Conservation (phyloP, 2,888 invertebrate genomes). For the Cantharis rufa region DNA sequence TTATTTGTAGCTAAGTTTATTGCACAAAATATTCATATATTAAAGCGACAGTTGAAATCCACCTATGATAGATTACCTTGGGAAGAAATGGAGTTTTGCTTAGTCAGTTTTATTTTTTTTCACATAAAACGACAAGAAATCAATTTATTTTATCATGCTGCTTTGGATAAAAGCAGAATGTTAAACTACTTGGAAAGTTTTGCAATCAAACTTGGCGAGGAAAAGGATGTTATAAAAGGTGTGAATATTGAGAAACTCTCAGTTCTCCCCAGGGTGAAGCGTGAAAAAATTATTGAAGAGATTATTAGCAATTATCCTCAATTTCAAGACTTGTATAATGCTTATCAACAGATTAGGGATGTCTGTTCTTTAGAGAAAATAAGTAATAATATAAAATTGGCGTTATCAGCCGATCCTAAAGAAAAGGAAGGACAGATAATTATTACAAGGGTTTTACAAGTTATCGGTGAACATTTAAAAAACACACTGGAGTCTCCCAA, state of each 20-base stretch:
- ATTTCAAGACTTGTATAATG: not conserved
- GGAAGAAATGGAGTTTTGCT: not conserved
- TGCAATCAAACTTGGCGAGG: not conserved
- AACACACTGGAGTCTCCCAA: not conserved
- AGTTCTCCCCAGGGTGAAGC: not conserved
- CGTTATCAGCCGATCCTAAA: not conserved
- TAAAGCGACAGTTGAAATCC: not conserved
- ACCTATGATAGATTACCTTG: not conserved
- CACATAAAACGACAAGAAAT: too few relatives aligned
- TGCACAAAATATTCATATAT: not conserved
- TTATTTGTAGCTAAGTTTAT: not conserved
- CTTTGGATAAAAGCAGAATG: not conserved
- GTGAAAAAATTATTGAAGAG: not conserved
- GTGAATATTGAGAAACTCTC: not conserved
- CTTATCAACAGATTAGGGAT: not conserved
- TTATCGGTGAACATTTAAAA: not conserved
- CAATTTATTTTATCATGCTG: not conserved
- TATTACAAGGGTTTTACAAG: not conserved
- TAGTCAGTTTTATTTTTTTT: not conserved
- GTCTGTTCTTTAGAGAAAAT: not conserved
- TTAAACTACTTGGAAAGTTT: not conserved
- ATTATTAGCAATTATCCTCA: not conserved
- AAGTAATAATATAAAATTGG: not conserved
- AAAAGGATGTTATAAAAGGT: not conserved
- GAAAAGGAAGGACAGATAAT: not conserved